Evolutionary conservation across 2,888 invertebrate genomes (phyloP), one percentile per base, ranked within the genome.

Genomic region (Epirrhoe alternata): DNA sequence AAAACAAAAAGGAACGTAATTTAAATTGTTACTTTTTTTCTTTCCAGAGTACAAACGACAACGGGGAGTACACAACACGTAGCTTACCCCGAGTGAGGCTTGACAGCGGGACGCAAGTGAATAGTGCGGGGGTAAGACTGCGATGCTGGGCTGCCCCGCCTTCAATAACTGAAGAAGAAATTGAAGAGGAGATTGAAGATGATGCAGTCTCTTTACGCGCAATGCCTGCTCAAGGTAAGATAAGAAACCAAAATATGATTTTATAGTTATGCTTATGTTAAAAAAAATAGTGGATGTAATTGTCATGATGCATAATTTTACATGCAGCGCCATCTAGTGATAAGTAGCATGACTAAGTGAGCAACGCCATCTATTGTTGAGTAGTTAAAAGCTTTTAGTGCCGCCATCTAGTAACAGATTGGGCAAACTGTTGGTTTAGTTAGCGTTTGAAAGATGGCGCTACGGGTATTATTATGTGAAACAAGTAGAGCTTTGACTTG

Each of bases 121-220:
- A 76, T 83, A 95, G 86, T 86, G 95, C 82, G 87, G 96, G 96
- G 79, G 94, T 95, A 63, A 88, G 95, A 68, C 87, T 94, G 31
- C 89, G 95, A 49, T 94, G 94, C 76, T 93, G 95, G 86, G 94
- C 94, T 33, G 95, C 95, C 7, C 95, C 96, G 5, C 95, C 96
- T 0, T 95, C 95, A 30, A 94, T 95, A 70, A 94, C 95, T 57
- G 95, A 95, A 78, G 96, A 96, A 84, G 95, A 95, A 75, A 94
- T 94, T 38, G 95, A 94, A 68, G 94, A 94, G 64, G 94, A 94
- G 68, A 92, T 94, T 65, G 95, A 95, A 64, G 95, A 94, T 77
- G 94, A 94, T 77, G 95, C 95, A 0, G 94, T 95, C n/a, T 95
- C 95, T 12, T 87, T 96, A 64, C 92, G 95, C 74, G 96, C 95